Base-by-base conservation (phyloP, 1,140 invertebrate genomes). In the Luehdorfia chinensis region DNA sequence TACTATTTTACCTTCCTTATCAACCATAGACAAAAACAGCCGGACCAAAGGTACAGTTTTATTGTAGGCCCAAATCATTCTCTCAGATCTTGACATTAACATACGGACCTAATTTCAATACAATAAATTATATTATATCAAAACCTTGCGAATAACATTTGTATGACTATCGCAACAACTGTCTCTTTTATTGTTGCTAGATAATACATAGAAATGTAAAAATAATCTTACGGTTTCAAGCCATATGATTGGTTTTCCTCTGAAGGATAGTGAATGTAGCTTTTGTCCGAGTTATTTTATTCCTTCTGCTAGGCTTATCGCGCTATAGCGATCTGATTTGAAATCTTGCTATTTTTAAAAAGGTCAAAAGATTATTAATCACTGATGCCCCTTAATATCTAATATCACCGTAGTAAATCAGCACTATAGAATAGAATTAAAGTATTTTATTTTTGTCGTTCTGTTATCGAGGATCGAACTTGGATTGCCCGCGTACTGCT, bases 261-360 rank as follows among this genome's bases (percentile, higher is more conserved):
- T 28, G 23, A 12, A 3, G 16, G 19, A 23, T 37, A 19, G 8
- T 13, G 8, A 30, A 27, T 41, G 14, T 27, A 14, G 13, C 37
- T 41, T 41, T 41, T 23, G 13, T 41, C 23, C 12, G 15, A 27
- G 37, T 39, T 27, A 27, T 65, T 70, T 59, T 71, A 75, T 75
- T 66, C 68, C 66, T 61, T 64, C 56, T 43, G 47, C 48, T 48
- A 49, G 36, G 58, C 52, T 73, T 78, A 79, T 81, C 75, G 46
- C 47, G 39, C 45, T 48, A 43, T 55, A 41, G 67, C 66, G 50
- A 75, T 75, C 71, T 74, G 47, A 56, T 68, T 67, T 47, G 71
- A 61, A 70, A 68, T 70, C 73, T 77, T 66, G 69, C 72, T 71
- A 72, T 80, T 75, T 77, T 76, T 75, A 56, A 63, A n/a, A n/a